phyloP scores from a whole-genome alignment of 2,797 vertebrate genomes.

The Crocodylus rhombifer region DNA sequence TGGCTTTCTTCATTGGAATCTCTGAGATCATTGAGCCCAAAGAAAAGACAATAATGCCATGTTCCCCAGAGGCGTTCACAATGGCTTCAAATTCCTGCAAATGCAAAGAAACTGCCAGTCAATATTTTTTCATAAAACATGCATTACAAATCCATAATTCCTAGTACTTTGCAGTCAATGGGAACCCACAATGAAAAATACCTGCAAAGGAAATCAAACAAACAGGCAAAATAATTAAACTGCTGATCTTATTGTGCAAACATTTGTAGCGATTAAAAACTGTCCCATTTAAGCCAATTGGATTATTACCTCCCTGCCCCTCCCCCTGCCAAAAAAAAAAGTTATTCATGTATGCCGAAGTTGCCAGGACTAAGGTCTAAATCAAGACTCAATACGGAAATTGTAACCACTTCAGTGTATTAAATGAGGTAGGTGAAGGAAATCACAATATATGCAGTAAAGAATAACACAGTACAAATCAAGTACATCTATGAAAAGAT shows the following conservation, averaged over 20 bases:
- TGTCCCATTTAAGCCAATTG: not conserved
- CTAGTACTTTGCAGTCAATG: accelerated
- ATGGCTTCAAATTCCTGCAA: slow-evolving; percentile 90
- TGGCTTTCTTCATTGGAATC: slow-evolving; percentile 85
- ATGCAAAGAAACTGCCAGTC: slow-evolving; percentile 5
- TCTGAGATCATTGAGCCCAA: slow-evolving; percentile 90
- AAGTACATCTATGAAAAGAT: not conserved
- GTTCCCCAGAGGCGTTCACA: slow-evolving; percentile 89
- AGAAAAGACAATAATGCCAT: slow-evolving; percentile 93
- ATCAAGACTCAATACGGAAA: accelerated
- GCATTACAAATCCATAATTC: accelerated
- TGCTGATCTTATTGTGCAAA: not conserved
- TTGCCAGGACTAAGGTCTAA: not conserved
- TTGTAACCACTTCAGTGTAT: not conserved
- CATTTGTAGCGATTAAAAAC: not conserved
- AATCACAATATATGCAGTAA: accelerated
- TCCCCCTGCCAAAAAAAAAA: not conserved
- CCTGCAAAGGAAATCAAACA: not conserved
- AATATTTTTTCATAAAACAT: not conserved
- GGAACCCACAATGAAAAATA: not conserved
- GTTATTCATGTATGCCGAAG: not conserved
- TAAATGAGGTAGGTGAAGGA: not conserved
- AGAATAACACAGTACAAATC: not conserved
- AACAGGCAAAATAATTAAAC: not conserved
- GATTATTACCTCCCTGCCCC: not conserved